These are phyloP conservation scores for Drosophila buzzatii DNA, from an alignment of 2,888 invertebrate genomes.

Conservation along the genomic window DNA sequence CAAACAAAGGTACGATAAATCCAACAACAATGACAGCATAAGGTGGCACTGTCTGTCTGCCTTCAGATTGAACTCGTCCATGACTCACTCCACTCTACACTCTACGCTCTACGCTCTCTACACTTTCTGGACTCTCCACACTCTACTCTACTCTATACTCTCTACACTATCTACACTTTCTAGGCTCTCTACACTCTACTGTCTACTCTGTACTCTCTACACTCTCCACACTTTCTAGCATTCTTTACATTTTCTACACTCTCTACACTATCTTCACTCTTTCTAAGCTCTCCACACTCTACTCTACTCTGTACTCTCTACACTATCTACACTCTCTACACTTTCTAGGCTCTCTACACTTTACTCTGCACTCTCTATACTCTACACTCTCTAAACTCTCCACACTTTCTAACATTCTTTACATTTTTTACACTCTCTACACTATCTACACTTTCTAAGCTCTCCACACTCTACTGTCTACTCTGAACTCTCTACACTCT, in stretches of 20 bases:
- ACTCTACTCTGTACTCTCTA: too few relatives aligned
- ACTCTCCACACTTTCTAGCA: background rate
- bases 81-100: constrained; percentile 6
- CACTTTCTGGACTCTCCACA: too few relatives aligned
- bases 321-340: background rate
- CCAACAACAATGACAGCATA: constrained; percentile 14
- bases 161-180: background rate
- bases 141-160: too few relatives aligned
- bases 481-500: background rate
- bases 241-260: background rate
- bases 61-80: constrained; percentile 5
- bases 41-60: constrained; percentile 20
- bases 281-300: too few relatives aligned
- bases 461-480: too few relatives aligned
- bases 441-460: too few relatives aligned
- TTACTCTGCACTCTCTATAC: background rate
- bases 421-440: too few relatives aligned
- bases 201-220: background rate
- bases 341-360: background rate
- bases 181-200: background rate
- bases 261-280: too few relatives aligned
- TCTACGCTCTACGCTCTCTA: background rate
- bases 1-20: constrained; percentile 21
- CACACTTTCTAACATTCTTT: too few relatives aligned
- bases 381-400: background rate